These are phyloP conservation scores for Drosophila nr. fundita DNA, from an alignment of 2,888 invertebrate genomes.

Conservation along the genomic window DNA sequence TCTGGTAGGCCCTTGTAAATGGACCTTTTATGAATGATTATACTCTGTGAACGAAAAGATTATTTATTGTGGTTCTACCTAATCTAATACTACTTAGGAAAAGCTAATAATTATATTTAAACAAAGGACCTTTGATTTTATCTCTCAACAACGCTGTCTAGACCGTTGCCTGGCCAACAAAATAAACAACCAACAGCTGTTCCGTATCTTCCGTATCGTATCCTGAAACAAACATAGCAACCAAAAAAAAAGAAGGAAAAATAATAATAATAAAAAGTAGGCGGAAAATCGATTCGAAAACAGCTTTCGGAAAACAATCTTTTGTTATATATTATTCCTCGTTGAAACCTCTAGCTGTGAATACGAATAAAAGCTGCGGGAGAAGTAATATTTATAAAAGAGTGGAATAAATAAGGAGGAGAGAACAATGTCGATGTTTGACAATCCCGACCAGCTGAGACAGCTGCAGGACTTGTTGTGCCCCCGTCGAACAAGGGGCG, in stretches of 20 bases:
- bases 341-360: slow-evolving; percentile 18
- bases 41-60: background rate
- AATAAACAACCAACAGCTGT: slow-evolving; percentile 52
- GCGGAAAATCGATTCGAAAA: slow-evolving; percentile 49
- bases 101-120: background rate
- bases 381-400: slow-evolving; percentile 6
- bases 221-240: background rate
- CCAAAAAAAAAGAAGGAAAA: slow-evolving; percentile 13
- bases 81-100: background rate
- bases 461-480: slow-evolving; percentile 76
- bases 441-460: slow-evolving; percentile 78
- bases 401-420: slow-evolving; percentile 5
- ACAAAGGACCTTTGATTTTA: background rate
- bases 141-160: background rate
- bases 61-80: background rate
- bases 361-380: slow-evolving; percentile 3
- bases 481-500: slow-evolving; percentile 66
- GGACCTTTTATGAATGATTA: background rate
- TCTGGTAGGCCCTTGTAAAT: background rate
- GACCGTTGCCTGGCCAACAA: slow-evolving; percentile 45
- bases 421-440: slow-evolving; percentile 81
- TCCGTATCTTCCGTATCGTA: background rate
- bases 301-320: slow-evolving; percentile 1
- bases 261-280: slow-evolving; percentile 31
- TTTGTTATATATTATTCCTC: slow-evolving; percentile 31